Conservation (phyloP, 53 echinoderm and acorn worm species). For the Holothuria scabra region DNA sequence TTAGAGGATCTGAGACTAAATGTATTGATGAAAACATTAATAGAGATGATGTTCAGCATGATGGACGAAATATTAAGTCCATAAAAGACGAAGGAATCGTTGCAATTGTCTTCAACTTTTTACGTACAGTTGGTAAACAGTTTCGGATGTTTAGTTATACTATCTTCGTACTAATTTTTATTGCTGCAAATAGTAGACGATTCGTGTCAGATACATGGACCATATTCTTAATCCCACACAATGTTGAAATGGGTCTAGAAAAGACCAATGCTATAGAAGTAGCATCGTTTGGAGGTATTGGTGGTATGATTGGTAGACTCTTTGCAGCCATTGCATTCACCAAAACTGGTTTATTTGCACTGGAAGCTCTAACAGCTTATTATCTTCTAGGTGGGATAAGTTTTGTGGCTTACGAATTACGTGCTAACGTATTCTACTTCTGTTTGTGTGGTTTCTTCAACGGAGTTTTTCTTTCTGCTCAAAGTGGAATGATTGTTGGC, state of each 20-base stretch:
- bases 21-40: no score
- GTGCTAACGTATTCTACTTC: neutral
- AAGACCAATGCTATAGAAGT: neutral
- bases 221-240: neutral
- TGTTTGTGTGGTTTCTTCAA: neutral
- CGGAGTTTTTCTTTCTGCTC: neutral
- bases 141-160: neutral
- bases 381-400: neutral
- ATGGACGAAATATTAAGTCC: no score
- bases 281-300: neutral
- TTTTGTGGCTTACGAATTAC: neutral
- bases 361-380: neutral
- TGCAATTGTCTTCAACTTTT: neutral
- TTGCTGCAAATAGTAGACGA: neutral
- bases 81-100: neutral
- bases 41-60: no score
- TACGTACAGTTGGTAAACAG: neutral
- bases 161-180: neutral
- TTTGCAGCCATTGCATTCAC: slow-evolving; percentile 3
- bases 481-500: neutral
- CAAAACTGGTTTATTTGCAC: neutral
- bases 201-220: slow-evolving; percentile 1
- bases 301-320: slow-evolving; percentile 1
- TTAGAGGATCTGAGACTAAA: no score
- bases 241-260: neutral